Evolutionary conservation across 2,797 vertebrate genomes (phyloP).

Genomic region (Lepus townsendii): DNA sequence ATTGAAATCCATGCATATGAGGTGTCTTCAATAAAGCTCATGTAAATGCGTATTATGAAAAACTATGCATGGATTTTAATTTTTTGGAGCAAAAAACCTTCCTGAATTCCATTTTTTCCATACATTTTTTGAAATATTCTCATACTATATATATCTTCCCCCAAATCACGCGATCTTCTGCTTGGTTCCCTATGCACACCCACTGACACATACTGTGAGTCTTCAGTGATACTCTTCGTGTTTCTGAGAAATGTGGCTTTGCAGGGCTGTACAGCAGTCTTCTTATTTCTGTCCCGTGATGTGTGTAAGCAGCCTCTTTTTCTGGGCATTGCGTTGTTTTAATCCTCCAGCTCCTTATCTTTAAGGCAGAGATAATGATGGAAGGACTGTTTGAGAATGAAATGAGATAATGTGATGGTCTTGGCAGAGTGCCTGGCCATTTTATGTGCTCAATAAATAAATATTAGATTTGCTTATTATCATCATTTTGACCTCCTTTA

Average conservation of each 20-base stretch:
- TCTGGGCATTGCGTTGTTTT: conserved; percentile 14
- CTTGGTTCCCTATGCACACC: neutral
- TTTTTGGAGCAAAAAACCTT: too few relatives aligned
- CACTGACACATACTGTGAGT: neutral
- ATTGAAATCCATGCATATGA: too few relatives aligned
- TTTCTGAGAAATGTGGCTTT: neutral
- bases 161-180: neutral
- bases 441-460: conserved; percentile 68
- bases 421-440: conserved; percentile 33
- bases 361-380: neutral
- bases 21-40: too few relatives aligned
- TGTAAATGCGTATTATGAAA: too few relatives aligned
- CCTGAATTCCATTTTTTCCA: too few relatives aligned
- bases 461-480: conserved; percentile 55
- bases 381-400: conserved; percentile 39
- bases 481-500: conserved; percentile 57
- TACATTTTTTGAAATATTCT: too few relatives aligned
- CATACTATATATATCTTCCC: neutral
- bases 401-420: conserved; percentile 30
- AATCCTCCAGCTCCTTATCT: conserved; percentile 38
- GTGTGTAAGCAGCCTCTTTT: neutral
- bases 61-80: too few relatives aligned
- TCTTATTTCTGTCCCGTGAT: neutral
- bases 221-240: neutral
- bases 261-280: neutral